These are phyloP conservation scores for Psammodynastes pulverulentus DNA, from an alignment of 2,113 vertebrate genomes.

Conservation along the genomic window DNA sequence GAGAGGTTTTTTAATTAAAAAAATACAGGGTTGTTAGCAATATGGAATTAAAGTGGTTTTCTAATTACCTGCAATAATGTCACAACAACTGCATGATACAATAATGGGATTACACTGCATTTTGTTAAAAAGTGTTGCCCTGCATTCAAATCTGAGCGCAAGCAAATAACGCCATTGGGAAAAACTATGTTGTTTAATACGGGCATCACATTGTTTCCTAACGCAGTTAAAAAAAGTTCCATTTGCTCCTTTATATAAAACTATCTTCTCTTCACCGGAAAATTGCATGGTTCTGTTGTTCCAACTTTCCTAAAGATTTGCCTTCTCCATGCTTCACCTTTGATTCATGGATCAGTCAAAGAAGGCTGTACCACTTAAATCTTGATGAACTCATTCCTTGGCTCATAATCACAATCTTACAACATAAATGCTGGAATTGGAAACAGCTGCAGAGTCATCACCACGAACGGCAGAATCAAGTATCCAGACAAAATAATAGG, in stretches of 20 bases:
- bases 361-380: neutral
- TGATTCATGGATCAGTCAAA: neutral
- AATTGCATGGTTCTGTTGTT: neutral
- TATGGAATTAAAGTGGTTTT: neutral
- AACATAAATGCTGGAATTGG: neutral
- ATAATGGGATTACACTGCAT: neutral
- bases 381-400: neutral
- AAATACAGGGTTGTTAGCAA: neutral
- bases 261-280: neutral
- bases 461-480: neutral
- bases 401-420: neutral
- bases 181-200: neutral
- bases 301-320: neutral
- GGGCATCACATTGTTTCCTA: neutral
- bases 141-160: neutral
- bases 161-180: neutral
- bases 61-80: neutral
- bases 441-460: neutral
- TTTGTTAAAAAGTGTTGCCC: neutral
- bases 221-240: neutral
- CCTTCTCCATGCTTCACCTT: neutral
- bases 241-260: neutral
- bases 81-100: neutral
- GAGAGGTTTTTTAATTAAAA: neutral
- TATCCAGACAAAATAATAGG: neutral